phyloP scores from a whole-genome alignment of 2,113 vertebrate genomes.

The Bubalus kerabau region DNA sequence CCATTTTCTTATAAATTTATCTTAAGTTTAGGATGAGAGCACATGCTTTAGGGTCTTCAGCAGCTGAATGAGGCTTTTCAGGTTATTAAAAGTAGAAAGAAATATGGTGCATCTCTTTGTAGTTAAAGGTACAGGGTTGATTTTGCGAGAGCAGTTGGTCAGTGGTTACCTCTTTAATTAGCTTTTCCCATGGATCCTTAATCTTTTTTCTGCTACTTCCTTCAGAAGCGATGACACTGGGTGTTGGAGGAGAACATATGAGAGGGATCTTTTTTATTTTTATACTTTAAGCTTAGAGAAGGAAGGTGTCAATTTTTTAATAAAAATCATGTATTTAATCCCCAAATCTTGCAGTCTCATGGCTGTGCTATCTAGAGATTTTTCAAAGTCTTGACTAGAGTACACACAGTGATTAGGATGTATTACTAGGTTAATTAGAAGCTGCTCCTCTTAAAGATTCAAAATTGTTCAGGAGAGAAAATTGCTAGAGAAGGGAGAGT shows the following conservation, averaged over 20 bases:
- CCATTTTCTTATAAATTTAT: not conserved
- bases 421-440: constrained; percentile 59
- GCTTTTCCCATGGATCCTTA: not conserved
- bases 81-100: not conserved
- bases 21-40: not conserved
- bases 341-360: not conserved
- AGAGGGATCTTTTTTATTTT: not conserved
- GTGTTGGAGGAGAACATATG: not conserved
- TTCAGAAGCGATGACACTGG: not conserved
- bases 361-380: constrained; percentile 2
- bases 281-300: not conserved
- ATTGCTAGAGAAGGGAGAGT: not conserved
- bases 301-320: not conserved
- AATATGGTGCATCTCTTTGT: not conserved
- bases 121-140: not conserved
- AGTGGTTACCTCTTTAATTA: not conserved
- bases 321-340: not conserved
- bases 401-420: not conserved
- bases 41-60: not conserved
- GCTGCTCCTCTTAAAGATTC: constrained; percentile 25
- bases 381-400: constrained; percentile 24
- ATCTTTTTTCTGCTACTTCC: not conserved
- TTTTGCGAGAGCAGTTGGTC: not conserved
- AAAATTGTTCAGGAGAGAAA: constrained; percentile 32
- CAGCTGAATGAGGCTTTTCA: not conserved